A percentile compares a stretch with the other conserved stretches of the same genome.
phyloP scores from a whole-genome alignment of 2,113 vertebrate species.

The Bubo scandiacus region DNA sequence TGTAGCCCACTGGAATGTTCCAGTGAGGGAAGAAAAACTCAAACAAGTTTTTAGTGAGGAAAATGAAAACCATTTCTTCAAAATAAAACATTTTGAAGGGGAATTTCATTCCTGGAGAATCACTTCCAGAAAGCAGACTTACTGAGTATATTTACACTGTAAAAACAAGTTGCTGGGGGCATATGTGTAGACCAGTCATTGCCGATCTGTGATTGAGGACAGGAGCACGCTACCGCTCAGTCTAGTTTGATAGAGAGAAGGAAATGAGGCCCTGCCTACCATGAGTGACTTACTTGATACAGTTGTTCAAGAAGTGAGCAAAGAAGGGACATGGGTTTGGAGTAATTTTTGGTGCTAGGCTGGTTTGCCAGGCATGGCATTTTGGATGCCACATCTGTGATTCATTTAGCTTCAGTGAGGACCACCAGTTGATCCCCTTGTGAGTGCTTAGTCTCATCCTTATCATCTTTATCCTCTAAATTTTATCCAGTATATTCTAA shows the following conservation, averaged over 20 bases:
- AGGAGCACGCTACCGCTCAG: accelerated
- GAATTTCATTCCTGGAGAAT: background rate
- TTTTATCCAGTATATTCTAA: background rate
- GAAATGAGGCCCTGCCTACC: background rate
- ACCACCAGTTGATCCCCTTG: background rate
- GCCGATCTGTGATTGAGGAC: accelerated
- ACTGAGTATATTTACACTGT: background rate
- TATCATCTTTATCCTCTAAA: background rate
- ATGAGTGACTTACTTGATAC: accelerated
- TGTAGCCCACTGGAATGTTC: background rate
- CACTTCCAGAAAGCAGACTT: background rate
- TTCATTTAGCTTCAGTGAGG: background rate
- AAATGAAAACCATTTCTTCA: background rate
- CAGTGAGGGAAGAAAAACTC: background rate
- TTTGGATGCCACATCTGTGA: background rate
- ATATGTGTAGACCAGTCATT: background rate
- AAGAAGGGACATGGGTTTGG: background rate
- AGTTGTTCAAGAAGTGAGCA: accelerated
- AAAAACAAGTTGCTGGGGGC: background rate
- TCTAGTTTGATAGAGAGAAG: background rate
- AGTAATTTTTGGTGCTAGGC: background rate
- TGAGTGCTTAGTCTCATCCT: background rate
- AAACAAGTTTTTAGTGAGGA: background rate
- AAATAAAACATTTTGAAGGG: background rate
- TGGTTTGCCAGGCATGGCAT: background rate